A percentile compares a stretch with the other conserved stretches of the same genome.
Evolutionary conservation across 2,797 vertebrate species (phyloP).

Genomic region (Vireo griseus): DNA sequence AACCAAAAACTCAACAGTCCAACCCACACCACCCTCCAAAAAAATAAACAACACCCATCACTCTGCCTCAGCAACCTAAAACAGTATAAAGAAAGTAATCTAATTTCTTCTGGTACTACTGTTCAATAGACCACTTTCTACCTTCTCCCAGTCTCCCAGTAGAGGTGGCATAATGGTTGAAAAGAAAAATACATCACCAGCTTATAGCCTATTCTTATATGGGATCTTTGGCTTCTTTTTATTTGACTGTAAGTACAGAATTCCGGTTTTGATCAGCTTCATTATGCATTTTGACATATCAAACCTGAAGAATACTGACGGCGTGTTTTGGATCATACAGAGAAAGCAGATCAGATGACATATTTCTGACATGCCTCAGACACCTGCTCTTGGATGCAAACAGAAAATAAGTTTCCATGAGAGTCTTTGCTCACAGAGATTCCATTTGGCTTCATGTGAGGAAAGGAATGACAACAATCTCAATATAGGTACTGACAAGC

Average conservation of each 20-base stretch:
- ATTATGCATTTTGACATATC: neutral
- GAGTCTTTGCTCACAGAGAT: neutral
- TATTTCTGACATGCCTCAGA: neutral
- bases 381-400: neutral
- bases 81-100: neutral
- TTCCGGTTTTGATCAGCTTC: neutral
- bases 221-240: neutral
- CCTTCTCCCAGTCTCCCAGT: neutral
- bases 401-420: neutral
- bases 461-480: neutral
- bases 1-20: neutral
- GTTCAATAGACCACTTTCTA: neutral
- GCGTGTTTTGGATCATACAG: neutral
- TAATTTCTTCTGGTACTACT: neutral
- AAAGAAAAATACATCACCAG: neutral
- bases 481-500: neutral
- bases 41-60: neutral
- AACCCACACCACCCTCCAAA: accelerated
- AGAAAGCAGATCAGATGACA: neutral
- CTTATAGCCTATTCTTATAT: neutral
- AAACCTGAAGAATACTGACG: neutral
- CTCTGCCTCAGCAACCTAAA: neutral
- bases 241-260: neutral
- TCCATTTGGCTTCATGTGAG: neutral
- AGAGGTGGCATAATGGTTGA: neutral